A percentile compares a stretch with the other conserved stretches of the same genome.
Conservation (phyloP, 2,113 vertebrate genomes). For the Sigmodon hispidus region DNA sequence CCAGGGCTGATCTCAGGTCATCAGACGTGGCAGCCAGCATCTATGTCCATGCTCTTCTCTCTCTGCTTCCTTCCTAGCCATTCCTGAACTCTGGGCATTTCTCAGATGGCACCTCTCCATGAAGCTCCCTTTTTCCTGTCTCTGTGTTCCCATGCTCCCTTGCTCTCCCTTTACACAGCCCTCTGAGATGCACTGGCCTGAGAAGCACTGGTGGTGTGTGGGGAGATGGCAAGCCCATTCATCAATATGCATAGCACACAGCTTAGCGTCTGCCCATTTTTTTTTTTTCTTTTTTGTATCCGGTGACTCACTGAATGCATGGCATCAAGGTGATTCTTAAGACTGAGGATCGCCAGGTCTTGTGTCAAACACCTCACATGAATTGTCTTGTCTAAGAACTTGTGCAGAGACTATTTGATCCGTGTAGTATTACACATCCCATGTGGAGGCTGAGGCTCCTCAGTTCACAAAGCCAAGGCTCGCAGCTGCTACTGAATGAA, state of each 20-base stretch:
- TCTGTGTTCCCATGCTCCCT: background rate
- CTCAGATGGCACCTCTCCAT: background rate
- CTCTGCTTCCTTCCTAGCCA: background rate
- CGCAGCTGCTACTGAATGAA: background rate
- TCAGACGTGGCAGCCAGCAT: background rate
- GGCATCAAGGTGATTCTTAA: background rate
- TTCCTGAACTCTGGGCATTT: background rate
- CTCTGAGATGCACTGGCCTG: background rate
- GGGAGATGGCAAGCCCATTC: background rate
- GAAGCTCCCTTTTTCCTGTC: background rate
- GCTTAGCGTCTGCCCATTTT: background rate
- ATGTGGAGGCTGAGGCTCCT: background rate
- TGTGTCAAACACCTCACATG: background rate
- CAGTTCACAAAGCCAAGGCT: background rate
- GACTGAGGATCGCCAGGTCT: background rate
- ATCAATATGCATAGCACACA: background rate
- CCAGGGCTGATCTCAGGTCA: background rate
- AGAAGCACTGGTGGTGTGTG: background rate
- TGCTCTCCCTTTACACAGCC: background rate
- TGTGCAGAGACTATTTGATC: background rate
- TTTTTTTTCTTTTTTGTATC: no score
- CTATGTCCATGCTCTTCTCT: background rate
- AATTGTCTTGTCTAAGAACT: background rate
- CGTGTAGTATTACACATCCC: fast-evolving
- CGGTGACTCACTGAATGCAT: background rate